Conservation (phyloP, 2,113 vertebrate species). For the Galemys pyrenaicus region DNA sequence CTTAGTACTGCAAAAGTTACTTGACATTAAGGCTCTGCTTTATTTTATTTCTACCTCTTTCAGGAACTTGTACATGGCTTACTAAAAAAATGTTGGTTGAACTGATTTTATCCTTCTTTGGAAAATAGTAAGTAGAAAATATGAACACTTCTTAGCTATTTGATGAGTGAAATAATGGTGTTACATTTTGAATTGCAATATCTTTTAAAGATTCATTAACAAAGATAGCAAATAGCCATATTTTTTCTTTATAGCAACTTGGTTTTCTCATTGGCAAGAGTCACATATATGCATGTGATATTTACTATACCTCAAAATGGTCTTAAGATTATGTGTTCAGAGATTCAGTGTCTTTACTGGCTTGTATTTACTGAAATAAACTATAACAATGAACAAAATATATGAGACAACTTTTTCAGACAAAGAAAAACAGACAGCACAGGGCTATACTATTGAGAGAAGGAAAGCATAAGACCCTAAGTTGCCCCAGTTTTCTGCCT, state of each 20-base stretch:
- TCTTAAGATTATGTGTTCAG: constrained; percentile 39
- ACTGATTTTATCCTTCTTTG: neutral
- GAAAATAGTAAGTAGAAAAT: neutral
- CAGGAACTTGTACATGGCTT: neutral
- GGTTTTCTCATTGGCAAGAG: constrained; percentile 23
- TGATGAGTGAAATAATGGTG: neutral
- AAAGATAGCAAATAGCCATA: neutral
- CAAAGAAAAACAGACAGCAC: neutral
- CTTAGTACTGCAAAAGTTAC: neutral
- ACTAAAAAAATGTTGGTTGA: constrained; percentile 22
- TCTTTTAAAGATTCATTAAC: constrained; percentile 48
- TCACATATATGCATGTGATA: constrained; percentile 41
- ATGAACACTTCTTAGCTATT: neutral
- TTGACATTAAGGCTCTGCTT: neutral
- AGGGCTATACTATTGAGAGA: neutral
- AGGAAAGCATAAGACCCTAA: neutral
- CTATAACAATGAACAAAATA: constrained; percentile 25
- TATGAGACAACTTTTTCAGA: neutral
- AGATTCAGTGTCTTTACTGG: neutral
- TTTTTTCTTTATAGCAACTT: constrained; percentile 28
- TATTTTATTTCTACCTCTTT: constrained; percentile 11
- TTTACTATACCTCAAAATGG: constrained; percentile 50
- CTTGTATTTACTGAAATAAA: constrained; percentile 41
- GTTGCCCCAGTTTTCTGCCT: neutral
- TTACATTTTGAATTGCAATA: constrained; percentile 5